Evolutionary conservation across 1,140 invertebrate genomes (phyloP), one percentile per base, ranked within the genome.

Genomic region (Plutomurus gul): DNA sequence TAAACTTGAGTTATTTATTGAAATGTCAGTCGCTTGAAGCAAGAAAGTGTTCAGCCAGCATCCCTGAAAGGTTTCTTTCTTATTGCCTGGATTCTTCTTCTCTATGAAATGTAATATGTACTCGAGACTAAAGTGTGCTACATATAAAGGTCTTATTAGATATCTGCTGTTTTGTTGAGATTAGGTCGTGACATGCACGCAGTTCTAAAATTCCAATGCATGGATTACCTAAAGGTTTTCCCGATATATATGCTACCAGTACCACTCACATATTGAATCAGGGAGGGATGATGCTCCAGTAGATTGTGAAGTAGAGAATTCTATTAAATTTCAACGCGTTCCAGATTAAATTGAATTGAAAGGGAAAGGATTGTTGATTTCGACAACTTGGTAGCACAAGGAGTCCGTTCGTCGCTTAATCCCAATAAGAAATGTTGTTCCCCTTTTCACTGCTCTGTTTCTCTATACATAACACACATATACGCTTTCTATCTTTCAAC

Each of bases 271-370:
- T 65, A 65, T 30, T 33, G 56, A 65, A 65, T 65, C 30, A 65
- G 1, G 0, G n/a, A 22, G 20, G 18, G 20, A 10, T 11, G 20
- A 18, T 18, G 16, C 0, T 51, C 2, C 39, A 43, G 39, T 43
- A 13, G 10, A 3, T n/a, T 7, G 39, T 33, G 27, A 27, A n/a
- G 27, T 33, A 65, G 56, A 30, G 51, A 65, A 65, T 65, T 65
- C 56, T 65, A 65, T 65, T 65, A 65, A 65, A 65, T 65, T 65
- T 65, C 56, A 65, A 65, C 56, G 56, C 56, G 56, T 65, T 30
- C 56, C n/a, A 65, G 56, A 65, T 65, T 65, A 65, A 65, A 65
- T 65, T 65, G 56, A 65, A 65, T 65, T 65, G 56, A 33, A 65
- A 33, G 36, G 56, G 27, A 65, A 33, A 65, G 56, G 27, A 65